A percentile compares a stretch with the other conserved stretches of the same genome.
Evolutionary conservation across 2,797 vertebrate genomes (phyloP).

Genomic region (Pantherophis alleghaniensis): DNA sequence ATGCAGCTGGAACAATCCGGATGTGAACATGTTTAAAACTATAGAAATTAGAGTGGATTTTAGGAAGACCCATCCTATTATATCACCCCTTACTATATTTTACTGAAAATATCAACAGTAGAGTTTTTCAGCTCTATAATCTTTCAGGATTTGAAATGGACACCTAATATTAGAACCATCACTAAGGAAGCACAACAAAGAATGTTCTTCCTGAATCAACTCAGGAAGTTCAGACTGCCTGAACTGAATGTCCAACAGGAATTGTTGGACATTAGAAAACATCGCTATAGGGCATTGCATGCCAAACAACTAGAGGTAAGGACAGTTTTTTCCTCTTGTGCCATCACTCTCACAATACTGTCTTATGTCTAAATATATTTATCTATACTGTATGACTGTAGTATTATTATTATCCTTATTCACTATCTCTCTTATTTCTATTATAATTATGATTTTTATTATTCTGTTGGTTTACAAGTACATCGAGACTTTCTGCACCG

Average conservation of each 20-base stretch:
- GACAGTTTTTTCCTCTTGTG: background rate
- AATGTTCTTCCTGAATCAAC: background rate
- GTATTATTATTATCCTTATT: background rate
- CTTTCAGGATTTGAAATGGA: too few relatives aligned
- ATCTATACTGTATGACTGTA: background rate
- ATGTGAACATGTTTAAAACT: background rate
- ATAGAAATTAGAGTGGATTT: background rate
- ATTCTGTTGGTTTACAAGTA: background rate
- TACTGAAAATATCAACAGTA: background rate
- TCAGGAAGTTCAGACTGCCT: background rate
- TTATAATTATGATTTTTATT: background rate
- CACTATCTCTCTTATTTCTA: background rate
- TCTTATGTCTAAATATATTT: background rate
- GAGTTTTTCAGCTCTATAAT: background rate
- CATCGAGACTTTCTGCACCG: accelerated
- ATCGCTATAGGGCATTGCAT: background rate
- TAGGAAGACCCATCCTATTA: background rate
- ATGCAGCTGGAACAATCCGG: background rate
- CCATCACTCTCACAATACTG: background rate
- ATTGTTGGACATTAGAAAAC: background rate
- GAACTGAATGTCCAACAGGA: background rate
- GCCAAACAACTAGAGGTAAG: background rate
- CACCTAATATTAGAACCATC: too few relatives aligned
- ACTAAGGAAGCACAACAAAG: too few relatives aligned
- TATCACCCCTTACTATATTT: background rate